phyloP scores from a whole-genome alignment of 2,888 invertebrate genomes.

The Idaea straminata region DNA sequence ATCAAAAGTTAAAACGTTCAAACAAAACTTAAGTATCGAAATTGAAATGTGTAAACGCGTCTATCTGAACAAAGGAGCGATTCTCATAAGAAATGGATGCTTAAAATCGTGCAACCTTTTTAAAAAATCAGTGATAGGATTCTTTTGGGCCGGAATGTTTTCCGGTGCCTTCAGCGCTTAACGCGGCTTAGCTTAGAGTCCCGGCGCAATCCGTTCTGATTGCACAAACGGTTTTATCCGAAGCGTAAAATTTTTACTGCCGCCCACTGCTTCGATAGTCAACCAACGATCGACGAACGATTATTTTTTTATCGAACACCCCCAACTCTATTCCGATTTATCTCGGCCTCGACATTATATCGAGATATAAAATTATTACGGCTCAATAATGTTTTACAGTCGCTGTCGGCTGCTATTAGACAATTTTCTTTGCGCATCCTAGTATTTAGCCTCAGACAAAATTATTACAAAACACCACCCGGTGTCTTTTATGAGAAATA shows the following conservation, averaged over 20 bases:
- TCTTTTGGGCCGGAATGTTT: conserved; percentile 45
- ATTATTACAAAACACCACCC: conserved; percentile 29
- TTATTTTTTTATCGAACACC: conserved; percentile 34
- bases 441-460: conserved; percentile 17
- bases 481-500: conserved; percentile 34
- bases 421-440: conserved; percentile 23
- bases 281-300: conserved; percentile 34
- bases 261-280: conserved; percentile 42
- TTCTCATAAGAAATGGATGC: conserved; percentile 17
- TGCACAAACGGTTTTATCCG: conserved; percentile 65
- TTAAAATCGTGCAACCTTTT: conserved; percentile 32
- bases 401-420: conserved; percentile 21
- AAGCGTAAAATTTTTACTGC: conserved; percentile 61
- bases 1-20: not conserved
- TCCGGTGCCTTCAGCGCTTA: conserved; percentile 48
- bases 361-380: conserved; percentile 24
- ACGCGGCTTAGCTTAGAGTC: conserved; percentile 58
- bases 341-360: conserved; percentile 23
- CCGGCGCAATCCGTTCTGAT: conserved; percentile 67
- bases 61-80: conserved; percentile 10
- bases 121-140: conserved; percentile 52
- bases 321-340: conserved; percentile 25
- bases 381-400: conserved; percentile 28
- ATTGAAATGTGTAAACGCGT: not conserved
- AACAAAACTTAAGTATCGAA: not conserved